phyloP scores from a whole-genome alignment of 2,888 invertebrate genomes.

The Chloroclystis v-ata region DNA sequence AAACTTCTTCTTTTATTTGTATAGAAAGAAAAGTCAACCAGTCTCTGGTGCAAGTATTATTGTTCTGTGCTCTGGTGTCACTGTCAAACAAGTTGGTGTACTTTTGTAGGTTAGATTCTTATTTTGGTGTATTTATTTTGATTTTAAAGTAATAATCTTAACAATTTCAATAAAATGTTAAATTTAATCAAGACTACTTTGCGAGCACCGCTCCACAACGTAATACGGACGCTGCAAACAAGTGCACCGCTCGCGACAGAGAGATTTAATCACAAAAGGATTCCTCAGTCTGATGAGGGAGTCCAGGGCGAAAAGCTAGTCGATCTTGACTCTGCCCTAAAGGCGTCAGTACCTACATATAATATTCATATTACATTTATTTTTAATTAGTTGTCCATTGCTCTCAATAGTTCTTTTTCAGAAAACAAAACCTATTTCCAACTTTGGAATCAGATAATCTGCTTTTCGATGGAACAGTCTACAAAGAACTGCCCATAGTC shows the following conservation, averaged over 20 bases:
- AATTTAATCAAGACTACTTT: slow-evolving; percentile 48
- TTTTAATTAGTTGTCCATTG: no score
- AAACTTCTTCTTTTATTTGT: no score
- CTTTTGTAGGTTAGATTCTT: slow-evolving; percentile 1
- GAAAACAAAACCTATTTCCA: slow-evolving; percentile 85
- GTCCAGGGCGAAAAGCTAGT: slow-evolving; percentile 85
- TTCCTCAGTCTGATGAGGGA: slow-evolving; percentile 83
- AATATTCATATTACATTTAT: neutral
- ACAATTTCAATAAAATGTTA: slow-evolving; percentile 44
- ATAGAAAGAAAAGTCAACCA: no score
- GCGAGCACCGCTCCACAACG: slow-evolving; percentile 38
- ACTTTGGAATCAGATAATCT: slow-evolving; percentile 83
- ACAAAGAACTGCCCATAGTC: slow-evolving; percentile 88
- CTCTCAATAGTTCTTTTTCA: slow-evolving; percentile 43
- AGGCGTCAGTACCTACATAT: slow-evolving; percentile 67
- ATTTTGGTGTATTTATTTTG: neutral
- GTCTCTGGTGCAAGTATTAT: no score
- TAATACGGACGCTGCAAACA: slow-evolving; percentile 54
- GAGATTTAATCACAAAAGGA: slow-evolving; percentile 65
- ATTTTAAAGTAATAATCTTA: no score
- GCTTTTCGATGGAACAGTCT: slow-evolving; percentile 86
- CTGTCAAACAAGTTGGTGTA: no score
- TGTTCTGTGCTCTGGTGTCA: no score
- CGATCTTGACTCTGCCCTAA: slow-evolving; percentile 82
- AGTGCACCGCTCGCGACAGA: slow-evolving; percentile 47